phyloP scores from a whole-genome alignment of 2,113 vertebrate species.

The Albula goreensis region DNA sequence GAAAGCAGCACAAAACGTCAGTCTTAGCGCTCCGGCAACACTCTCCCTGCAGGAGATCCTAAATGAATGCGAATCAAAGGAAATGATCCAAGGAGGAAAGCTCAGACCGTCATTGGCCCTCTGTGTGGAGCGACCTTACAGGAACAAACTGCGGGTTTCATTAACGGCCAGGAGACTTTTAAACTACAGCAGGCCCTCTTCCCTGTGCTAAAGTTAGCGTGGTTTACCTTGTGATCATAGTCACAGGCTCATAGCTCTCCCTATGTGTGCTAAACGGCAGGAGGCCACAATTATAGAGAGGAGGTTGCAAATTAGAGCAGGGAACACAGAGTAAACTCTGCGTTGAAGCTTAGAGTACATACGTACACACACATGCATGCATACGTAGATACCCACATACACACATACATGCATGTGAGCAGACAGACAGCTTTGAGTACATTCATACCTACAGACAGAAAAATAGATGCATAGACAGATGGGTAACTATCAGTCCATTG shows the following conservation, averaged over 20 bases:
- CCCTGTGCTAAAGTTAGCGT: not conserved
- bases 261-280: slow-evolving; percentile 27
- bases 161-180: not conserved
- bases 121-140: slow-evolving; percentile 35
- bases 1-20: slow-evolving; percentile 33
- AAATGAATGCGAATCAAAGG: slow-evolving; percentile 55
- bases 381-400: no score
- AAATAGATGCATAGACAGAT: not conserved
- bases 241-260: not conserved
- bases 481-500: no score
- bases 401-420: not conserved
- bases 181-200: not conserved
- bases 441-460: not conserved
- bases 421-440: no score
- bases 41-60: slow-evolving; percentile 46
- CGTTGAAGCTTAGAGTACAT: not conserved
- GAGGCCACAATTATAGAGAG: slow-evolving; percentile 30
- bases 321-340: not conserved
- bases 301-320: not conserved
- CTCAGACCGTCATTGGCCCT: slow-evolving; percentile 34
- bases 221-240: slow-evolving; percentile 3
- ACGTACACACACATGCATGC: no score
- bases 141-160: slow-evolving; percentile 7
- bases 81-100: slow-evolving; percentile 25
- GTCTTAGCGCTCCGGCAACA: slow-evolving; percentile 18